Base-by-base conservation (phyloP, 2,888 invertebrate genomes). In the Drosophila demipolita region DNA sequence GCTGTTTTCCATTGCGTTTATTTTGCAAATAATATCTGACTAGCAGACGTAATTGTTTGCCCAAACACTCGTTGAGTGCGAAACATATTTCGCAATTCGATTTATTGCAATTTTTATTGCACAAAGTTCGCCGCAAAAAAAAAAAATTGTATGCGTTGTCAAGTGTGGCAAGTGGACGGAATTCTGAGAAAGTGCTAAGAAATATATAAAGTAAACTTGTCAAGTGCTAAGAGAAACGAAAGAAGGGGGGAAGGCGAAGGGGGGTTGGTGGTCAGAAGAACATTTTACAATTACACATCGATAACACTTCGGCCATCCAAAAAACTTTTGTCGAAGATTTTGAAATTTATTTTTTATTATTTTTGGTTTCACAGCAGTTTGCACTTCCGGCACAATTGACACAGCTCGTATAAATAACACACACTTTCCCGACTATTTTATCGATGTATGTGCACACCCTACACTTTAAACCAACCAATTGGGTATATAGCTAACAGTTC, bases 101-200 rank as follows among this genome's bases (percentile, higher is more conserved):
- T 87, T 84, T 89, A 89, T 84, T 78, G 87, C 84, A 87, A 67
- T 75, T 83, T 87, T 83, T 84, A 78, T 89, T 80, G 81, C 85
- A 49, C 49, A 68, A 48, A 54, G 58, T 62, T 57, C 69, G 17
- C 7, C 11, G 11, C 6, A n/a, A 12, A 20, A 20, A 12, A 49
- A 8, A 55, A 11, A 38, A 36, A 38, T 84, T 89, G 78, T 75
- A 74, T 84, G 63, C 87, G 87, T 80, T 83, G 83, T 76, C 80
- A 76, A 83, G 83, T 83, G 29, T 29, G 68, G 66, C 60, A 65
- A 36, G 29, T 29, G 29, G 17, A n/a, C 38, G 23, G 20, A 48
- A 35, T 38, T 55, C 36, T 35, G n/a, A 53, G 42, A 11, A 17
- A 11, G 4, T n/a, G 59, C 65, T 78, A 81, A 68, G 82, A 54